Evolutionary conservation across 1,140 invertebrate genomes (phyloP).

Genomic region (Pogonognathellus flavescens): DNA sequence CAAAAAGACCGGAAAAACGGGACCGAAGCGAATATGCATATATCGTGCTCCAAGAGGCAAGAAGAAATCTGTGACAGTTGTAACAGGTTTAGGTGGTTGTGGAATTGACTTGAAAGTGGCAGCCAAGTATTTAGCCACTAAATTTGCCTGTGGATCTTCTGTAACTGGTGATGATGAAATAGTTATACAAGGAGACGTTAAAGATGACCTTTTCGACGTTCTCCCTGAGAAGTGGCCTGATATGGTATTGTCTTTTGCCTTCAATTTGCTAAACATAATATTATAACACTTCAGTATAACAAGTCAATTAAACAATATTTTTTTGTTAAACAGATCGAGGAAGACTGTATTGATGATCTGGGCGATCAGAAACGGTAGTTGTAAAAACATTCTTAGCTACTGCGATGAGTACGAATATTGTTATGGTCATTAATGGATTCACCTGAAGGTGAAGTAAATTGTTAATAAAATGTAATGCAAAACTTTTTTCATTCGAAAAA

Average conservation of each 20-base stretch:
- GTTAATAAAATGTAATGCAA: too few relatives aligned
- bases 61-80: conserved; percentile 97
- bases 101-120: conserved; percentile 99
- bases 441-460: too few relatives aligned
- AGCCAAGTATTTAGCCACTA: conserved; percentile 96
- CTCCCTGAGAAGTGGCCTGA: conserved; percentile 98
- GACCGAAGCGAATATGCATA: conserved; percentile 83
- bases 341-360: conserved; percentile 75
- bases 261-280: background rate
- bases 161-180: conserved; percentile 99
- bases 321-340: conserved; percentile 72
- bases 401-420: too few relatives aligned
- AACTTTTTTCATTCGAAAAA: too few relatives aligned
- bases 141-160: conserved; percentile 98
- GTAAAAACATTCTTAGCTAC: too few relatives aligned
- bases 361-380: conserved; percentile 73
- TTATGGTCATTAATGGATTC: too few relatives aligned
- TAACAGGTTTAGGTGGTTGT: conserved; percentile 88
- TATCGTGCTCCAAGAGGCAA: conserved; percentile 95
- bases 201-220: conserved; percentile 97
- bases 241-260: conserved; percentile 72
- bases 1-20: conserved; percentile 85
- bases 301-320: background rate
- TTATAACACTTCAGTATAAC: too few relatives aligned
- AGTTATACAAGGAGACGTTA: conserved; percentile 98